phyloP scores from a whole-genome alignment of 1,140 invertebrate species.

The Micrasema longulum region DNA sequence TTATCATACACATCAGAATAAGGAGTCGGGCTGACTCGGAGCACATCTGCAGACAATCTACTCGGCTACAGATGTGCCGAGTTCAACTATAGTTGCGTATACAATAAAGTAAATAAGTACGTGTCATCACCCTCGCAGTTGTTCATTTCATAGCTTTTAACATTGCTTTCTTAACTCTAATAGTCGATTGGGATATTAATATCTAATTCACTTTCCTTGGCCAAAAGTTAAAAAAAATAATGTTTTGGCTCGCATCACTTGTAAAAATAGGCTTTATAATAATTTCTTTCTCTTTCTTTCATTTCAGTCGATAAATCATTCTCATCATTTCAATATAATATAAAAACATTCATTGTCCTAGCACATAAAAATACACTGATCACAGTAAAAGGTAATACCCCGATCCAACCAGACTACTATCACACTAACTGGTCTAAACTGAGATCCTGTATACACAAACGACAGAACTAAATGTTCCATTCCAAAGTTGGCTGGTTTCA shows the following conservation, averaged over 20 bases:
- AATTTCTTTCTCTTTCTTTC: conserved; percentile 40
- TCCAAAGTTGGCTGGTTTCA: conserved; percentile 17
- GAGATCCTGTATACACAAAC: conserved; percentile 44
- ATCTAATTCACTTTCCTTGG: conserved; percentile 45
- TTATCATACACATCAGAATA: conserved; percentile 37
- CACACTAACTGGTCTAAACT: conserved; percentile 28
- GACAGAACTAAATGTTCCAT: too few relatives aligned
- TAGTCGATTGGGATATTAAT: conserved; percentile 51
- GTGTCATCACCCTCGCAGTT: conserved; percentile 37
- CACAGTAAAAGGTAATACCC: conserved; percentile 43
- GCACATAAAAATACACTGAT: conserved; percentile 53
- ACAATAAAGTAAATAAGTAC: conserved; percentile 55
- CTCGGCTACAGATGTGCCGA: not conserved
- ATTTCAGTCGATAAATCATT: conserved; percentile 49
- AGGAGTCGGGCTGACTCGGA: not conserved
- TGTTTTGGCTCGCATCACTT: conserved; percentile 51
- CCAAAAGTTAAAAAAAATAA: conserved; percentile 47
- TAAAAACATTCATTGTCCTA: conserved; percentile 54
- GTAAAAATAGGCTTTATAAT: conserved; percentile 53
- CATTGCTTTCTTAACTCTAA: conserved; percentile 52
- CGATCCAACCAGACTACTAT: conserved; percentile 22
- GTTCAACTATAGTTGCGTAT: conserved; percentile 35
- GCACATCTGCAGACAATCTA: not conserved
- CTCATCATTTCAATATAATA: conserved; percentile 27
- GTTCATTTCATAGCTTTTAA: conserved; percentile 40